phyloP scores from a whole-genome alignment of 2,888 invertebrate species.

The Harmothoe impar region DNA sequence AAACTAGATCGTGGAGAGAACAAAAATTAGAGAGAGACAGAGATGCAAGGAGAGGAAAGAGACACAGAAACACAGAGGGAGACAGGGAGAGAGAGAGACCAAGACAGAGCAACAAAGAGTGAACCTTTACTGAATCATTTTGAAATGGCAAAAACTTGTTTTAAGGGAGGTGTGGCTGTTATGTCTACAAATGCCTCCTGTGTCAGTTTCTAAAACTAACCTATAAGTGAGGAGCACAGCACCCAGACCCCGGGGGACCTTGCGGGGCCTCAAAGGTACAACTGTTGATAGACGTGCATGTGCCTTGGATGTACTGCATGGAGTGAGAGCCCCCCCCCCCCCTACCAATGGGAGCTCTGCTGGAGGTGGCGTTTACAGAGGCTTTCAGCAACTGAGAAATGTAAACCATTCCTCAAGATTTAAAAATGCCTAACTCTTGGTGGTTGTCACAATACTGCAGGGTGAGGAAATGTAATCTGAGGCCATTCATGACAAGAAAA shows the following conservation, averaged over 20 bases:
- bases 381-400: slow-evolving; percentile 3
- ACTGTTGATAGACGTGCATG: slow-evolving; percentile 18
- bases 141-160: background rate
- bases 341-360: background rate
- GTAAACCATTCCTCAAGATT: background rate
- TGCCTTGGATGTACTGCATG: background rate
- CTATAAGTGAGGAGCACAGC: background rate
- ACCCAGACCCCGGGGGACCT: background rate
- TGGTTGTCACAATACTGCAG: too few relatives aligned
- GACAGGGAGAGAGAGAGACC: too few relatives aligned
- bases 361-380: background rate
- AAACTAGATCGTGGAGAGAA: too few relatives aligned
- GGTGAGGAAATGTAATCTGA: too few relatives aligned
- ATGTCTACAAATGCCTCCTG: background rate
- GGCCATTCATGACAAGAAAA: too few relatives aligned
- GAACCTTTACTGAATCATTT: too few relatives aligned
- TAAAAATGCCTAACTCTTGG: background rate
- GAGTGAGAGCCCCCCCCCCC: background rate
- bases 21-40: too few relatives aligned
- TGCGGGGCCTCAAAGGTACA: background rate
- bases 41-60: too few relatives aligned
- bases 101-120: too few relatives aligned
- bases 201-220: background rate
- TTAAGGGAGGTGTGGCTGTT: slow-evolving; percentile 22
- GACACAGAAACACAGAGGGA: too few relatives aligned